Conservation (phyloP, 2,113 vertebrate genomes). For the Poicephalus gulielmi region DNA sequence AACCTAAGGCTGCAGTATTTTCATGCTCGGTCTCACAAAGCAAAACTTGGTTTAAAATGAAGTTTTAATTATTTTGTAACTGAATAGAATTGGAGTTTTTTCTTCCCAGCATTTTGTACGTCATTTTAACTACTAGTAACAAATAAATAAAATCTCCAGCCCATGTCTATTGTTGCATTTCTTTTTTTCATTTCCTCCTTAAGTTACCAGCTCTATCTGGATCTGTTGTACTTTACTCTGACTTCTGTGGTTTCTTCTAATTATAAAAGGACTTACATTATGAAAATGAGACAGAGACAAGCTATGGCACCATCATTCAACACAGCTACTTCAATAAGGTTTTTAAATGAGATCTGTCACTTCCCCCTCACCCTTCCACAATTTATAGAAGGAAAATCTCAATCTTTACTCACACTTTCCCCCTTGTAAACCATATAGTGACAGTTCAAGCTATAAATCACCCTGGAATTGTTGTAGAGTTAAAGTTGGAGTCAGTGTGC, state of each 20-base stretch:
- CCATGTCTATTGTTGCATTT: constrained; percentile 37
- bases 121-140: constrained; percentile 73
- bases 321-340: constrained; percentile 16
- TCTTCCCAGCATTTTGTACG: constrained; percentile 74
- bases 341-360: constrained; percentile 56
- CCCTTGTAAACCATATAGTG: constrained; percentile 20
- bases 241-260: constrained; percentile 50
- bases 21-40: constrained; percentile 68
- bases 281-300: constrained; percentile 34
- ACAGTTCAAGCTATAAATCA: constrained; percentile 31
- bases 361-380: constrained; percentile 31
- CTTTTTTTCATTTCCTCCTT: background rate
- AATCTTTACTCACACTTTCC: constrained; percentile 35
- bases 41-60: constrained; percentile 69
- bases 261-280: constrained; percentile 57
- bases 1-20: constrained; percentile 62
- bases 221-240: constrained; percentile 44
- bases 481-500: background rate
- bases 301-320: constrained; percentile 57
- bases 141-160: constrained; percentile 75
- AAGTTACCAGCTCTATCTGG: constrained; percentile 58
- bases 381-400: constrained; percentile 52
- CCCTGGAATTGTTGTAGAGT: background rate
- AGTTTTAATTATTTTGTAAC: constrained; percentile 74
- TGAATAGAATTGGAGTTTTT: constrained; percentile 73